Base-by-base conservation (phyloP, 2,888 invertebrate genomes). In the Morinoia aosen region DNA sequence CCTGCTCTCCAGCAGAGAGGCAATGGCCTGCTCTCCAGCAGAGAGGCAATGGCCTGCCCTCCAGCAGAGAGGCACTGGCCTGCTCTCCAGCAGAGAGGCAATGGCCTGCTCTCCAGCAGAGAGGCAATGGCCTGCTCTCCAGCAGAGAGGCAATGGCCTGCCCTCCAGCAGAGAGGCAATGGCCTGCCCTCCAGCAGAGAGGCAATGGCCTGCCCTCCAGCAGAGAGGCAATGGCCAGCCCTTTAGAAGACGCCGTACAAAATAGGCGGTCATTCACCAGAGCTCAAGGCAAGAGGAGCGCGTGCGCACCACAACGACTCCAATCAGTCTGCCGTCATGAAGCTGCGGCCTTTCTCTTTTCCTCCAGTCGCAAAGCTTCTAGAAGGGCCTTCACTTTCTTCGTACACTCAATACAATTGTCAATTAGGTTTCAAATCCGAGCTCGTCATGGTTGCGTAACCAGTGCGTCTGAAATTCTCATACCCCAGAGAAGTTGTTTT, bases 201-300 rank as follows among this genome's bases (percentile, higher is more conserved):
- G 48, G 48, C 48, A 48, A 48, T 48, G 48, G 48, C 48, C 48
- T 48, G 48, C 48, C 48, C 48, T 48, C 3, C 19, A 25, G 76
- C 25, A 33, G 76, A 19, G 76, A 25, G 40, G 90, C 90, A 90
- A 90, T 90, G 90, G 90, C 48, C 90, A 0, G 48, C 90, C 40
- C 90, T 90, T 90, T 90, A 90, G 90, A 25, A 39, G 90, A 48
- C 90, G 90, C 90, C 40, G 16, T 14, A 25, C 16, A 10, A 90
- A 90, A 90, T 90, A 40, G 90, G 40, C 90, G 48, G 90, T 25
- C 90, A 90, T 90, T 90, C 48, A 48, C 90, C 90, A 90, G 48
- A 39, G 90, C 40, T 48, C 16, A 8, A 14, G 90, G 48, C n/a
- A 90, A 19, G 90, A 48, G 40, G 39, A 48, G 40, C 0, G 90